Evolutionary conservation across 64 coral and sea anemone genomes (phyloP), one percentile per base, ranked within the genome.

Genomic region (Acropora tenuis): DNA sequence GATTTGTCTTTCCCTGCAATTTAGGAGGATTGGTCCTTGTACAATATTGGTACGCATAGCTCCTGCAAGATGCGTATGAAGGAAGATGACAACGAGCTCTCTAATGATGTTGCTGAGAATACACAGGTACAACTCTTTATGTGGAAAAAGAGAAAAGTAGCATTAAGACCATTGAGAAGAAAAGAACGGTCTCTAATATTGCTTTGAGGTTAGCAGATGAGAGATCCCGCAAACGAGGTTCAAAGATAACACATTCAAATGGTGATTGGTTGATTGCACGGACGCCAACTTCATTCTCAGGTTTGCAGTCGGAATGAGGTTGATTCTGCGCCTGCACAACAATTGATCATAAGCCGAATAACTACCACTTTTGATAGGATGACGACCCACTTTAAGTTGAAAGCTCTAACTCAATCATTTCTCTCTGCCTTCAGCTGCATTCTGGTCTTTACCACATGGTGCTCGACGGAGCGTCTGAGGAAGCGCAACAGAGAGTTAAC

Each of bases 361-460:
- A 67, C 3, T 63, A 13, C 60, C 11, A 18, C 60, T 0, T 63
- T 63, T 10, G 2, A 15, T 63, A 13, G 0, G 11, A 18, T 13
- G 0, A 63, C 60, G 60, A 63, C 13, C 60, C 60, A 63, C 13
- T 63, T 13, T 12, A 15, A 5, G 2, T 63, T 63, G 6, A 63
- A 3, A 7, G 60, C 60, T 13, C 2, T 63, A 11, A 11, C 60
- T 63, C 2, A 63, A 63, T 13, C 3, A 10, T 63, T 63, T 63
- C 60, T 63, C 52, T 55, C 10, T 63, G 60, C 10, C 87, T 73
- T 73, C n/a, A 98, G 96, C 91, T 98, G 43, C 96, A 98, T 50
- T 95, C 96, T 12, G 92, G 95, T 88, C 83, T 98, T 3, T 98
- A 98, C 55, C 96, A 98, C 49, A 98, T 98, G 96, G 94, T 95